phyloP scores from a whole-genome alignment of 2,797 vertebrate species.

The Oceanodroma leucorhoa region DNA sequence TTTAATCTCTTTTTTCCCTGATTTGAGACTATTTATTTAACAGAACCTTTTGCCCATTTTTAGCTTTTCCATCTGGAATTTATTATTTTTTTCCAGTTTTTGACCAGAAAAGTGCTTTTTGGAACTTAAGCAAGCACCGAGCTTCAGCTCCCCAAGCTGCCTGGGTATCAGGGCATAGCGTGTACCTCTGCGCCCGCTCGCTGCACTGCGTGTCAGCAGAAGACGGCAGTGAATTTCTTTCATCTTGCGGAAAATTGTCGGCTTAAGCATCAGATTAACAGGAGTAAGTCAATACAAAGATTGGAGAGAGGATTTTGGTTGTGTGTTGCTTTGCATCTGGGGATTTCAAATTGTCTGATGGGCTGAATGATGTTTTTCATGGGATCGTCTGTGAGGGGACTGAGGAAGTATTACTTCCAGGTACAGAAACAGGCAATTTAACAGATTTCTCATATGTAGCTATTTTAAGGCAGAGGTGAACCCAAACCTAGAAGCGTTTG shows the following conservation, averaged over 20 bases:
- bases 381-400: background rate
- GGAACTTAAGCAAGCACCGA: background rate
- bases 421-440: background rate
- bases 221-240: background rate
- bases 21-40: background rate
- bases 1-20: background rate
- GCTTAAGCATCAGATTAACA: background rate
- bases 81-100: background rate
- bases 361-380: background rate
- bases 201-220: background rate
- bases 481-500: background rate
- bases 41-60: background rate
- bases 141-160: background rate
- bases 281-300: background rate
- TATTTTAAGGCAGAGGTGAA: background rate
- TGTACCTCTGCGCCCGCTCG: rapidly evolving
- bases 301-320: background rate
- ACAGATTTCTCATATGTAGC: background rate
- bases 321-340: background rate
- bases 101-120: background rate
- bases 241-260: background rate
- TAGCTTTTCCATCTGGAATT: background rate
- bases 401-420: background rate
- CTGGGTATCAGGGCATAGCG: background rate
- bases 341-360: background rate